Base-by-base conservation (phyloP, 2,888 invertebrate species). In the Apamea monoglypha region DNA sequence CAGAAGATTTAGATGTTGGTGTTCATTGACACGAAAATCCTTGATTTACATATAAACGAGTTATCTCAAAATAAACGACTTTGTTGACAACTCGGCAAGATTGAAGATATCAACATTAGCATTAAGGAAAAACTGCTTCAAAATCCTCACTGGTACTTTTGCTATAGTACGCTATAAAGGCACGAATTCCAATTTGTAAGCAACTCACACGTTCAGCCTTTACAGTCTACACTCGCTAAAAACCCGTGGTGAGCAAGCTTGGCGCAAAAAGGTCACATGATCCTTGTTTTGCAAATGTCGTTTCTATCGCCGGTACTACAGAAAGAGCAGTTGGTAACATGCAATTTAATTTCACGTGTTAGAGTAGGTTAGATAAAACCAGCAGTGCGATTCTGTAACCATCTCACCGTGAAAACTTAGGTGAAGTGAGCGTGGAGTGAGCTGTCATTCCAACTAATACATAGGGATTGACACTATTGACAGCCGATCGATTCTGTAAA, bases 91-190 rank as follows among this genome's bases (percentile, higher is more conserved):
- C 59, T 16, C 50, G 14, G n/a, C 16, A 18, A 67, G n/a, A n/a
- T n/a, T n/a, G n/a, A n/a, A n/a, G 16, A 6, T 67, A 63, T 2
- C 32, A 32, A 70, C 36, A 64, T 61, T 53, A 53, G 56, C 59
- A 40, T 8, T 73, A 53, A 81, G 85, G 86, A 80, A 85, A 83
- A 83, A 68, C n/a, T 29, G 47, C 25, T 66, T 44, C 14, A n/a
- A 70, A 85, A 73, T 47, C 32, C 25, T 7, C 32, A n/a, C n/a
- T n/a, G n/a, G n/a, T n/a, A 74, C n/a, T 44, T 16, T 56, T 36
- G 40, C 56, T 40, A 56, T 56, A 32, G 14, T 64, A 56, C 25
- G 16, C 7, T 50, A 32, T 47, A n/a, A 44, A 53, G 16, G 5
- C 61, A 68, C 5, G 3, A 53, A 25, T 66, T 29, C 29, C 4